These are phyloP conservation scores for Cyphomyrus discorhynchus DNA, from an alignment of 2,113 vertebrate genomes.

Conservation along the genomic window DNA sequence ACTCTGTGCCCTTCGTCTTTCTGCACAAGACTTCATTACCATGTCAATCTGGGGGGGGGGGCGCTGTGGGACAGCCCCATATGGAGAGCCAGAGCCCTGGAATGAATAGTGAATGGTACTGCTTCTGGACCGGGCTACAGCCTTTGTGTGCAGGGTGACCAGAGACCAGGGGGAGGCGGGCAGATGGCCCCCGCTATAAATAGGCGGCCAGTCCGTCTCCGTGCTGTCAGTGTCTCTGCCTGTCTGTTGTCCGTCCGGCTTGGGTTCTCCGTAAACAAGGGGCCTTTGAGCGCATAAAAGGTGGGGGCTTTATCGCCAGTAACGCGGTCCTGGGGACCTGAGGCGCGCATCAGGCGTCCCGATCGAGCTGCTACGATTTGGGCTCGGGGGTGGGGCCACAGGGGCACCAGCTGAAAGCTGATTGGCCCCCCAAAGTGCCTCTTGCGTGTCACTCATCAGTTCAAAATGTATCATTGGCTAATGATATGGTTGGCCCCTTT, in stretches of 20 bases:
- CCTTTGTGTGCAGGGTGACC: constrained; percentile 89
- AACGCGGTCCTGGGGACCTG: constrained; percentile 27
- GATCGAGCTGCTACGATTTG: constrained; percentile 31
- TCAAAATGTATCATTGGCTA: neutral
- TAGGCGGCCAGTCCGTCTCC: constrained; percentile 69
- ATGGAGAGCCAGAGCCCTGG: constrained; percentile 79
- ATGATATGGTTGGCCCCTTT: neutral
- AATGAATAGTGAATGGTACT: constrained; percentile 94
- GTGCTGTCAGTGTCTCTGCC: constrained; percentile 65
- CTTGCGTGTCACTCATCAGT: neutral
- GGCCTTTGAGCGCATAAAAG: constrained; percentile 2
- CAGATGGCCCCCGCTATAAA: constrained; percentile 83
- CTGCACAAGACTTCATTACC: constrained; percentile 81
- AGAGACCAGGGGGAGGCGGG: constrained; percentile 75
- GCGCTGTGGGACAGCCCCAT: constrained; percentile 84
- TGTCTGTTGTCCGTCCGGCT: constrained; percentile 49
- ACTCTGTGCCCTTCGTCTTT: constrained; percentile 64
- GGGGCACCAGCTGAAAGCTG: neutral
- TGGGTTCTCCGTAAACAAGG: constrained; percentile 35
- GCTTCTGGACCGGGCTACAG: constrained; percentile 89
- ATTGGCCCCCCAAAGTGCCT: neutral
- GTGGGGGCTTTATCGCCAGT: constrained; percentile 30
- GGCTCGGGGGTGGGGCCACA: neutral
- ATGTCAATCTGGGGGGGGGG: constrained; percentile 83
- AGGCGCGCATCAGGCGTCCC: constrained; percentile 19